Percentiles rank a stretch among this genome's conserved stretches.
These are phyloP conservation scores for Oreochromis aureus DNA, from an alignment of 2,113 vertebrate species.

Conservation along the genomic window DNA sequence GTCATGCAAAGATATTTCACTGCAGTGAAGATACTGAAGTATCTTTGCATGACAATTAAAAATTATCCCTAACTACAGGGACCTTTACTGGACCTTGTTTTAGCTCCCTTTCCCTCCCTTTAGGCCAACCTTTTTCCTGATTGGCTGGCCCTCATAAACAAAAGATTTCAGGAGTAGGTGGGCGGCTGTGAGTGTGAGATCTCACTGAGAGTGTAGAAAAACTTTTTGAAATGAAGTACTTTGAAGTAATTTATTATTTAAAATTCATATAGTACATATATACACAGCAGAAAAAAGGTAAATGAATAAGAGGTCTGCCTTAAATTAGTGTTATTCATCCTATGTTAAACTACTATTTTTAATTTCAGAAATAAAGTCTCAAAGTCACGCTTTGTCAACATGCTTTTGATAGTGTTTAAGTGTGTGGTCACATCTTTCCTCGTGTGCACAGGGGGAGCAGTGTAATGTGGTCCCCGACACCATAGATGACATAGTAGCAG, in stretches of 20 bases:
- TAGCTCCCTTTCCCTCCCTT: background rate
- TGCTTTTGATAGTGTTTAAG: background rate
- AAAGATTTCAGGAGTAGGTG: background rate
- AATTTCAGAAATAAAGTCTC: background rate
- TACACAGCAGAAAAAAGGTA: background rate
- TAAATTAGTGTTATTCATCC: background rate
- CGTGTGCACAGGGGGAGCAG: conserved; percentile 85
- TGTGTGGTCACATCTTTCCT: background rate
- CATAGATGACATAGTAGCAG: conserved; percentile 92
- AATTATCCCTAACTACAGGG: background rate
- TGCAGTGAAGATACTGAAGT: background rate
- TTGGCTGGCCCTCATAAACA: background rate
- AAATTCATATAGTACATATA: background rate
- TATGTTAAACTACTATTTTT: background rate
- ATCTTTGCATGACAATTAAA: background rate
- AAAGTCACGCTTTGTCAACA: background rate
- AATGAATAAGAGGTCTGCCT: background rate
- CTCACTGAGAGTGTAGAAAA: background rate
- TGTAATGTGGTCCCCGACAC: conserved; percentile 93
- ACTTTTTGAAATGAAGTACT: background rate
- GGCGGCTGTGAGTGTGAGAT: background rate
- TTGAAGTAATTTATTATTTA: background rate
- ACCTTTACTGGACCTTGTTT: background rate
- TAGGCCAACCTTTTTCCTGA: rapidly evolving
- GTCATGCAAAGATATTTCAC: rapidly evolving